Conservation (phyloP, 2,113 vertebrate species). For the Ochotona princeps region DNA sequence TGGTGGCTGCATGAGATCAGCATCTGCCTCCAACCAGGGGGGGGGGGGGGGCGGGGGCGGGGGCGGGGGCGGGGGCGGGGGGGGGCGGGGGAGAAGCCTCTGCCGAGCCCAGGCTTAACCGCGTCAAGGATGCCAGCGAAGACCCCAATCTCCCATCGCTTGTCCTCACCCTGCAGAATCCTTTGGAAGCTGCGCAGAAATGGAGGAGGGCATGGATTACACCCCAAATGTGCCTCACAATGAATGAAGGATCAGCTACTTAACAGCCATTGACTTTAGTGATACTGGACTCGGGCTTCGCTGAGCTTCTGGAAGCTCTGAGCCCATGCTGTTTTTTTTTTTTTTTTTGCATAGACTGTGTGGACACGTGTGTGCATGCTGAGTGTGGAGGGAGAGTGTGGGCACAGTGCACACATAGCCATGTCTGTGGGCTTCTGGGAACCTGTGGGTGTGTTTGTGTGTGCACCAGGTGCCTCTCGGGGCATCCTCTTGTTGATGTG, state of each 20-base stretch:
- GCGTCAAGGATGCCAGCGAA: slow-evolving; percentile 1
- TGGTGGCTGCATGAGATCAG: background rate
- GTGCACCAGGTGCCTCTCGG: background rate
- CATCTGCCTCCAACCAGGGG: background rate
- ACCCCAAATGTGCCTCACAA: background rate
- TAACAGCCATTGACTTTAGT: slow-evolving; percentile 56
- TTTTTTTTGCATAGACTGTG: background rate
- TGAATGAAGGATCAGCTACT: slow-evolving; percentile 70
- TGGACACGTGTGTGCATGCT: background rate
- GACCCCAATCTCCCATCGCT: background rate
- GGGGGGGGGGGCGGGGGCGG: no score
- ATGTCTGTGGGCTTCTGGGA: accelerated
- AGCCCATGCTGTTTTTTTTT: background rate
- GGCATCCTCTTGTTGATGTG: background rate
- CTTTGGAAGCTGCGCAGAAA: slow-evolving; percentile 49
- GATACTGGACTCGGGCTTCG: background rate
- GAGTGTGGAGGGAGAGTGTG: background rate
- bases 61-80: no score
- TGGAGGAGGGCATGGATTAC: slow-evolving; percentile 40
- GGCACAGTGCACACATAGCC: background rate
- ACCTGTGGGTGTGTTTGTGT: background rate
- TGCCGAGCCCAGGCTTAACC: background rate
- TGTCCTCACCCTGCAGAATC: slow-evolving; percentile 45
- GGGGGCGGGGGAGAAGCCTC: background rate
- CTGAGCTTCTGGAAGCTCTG: background rate